Evolutionary conservation across 2,797 vertebrate species (phyloP).

Genomic region (Bradypodion pumilum): DNA sequence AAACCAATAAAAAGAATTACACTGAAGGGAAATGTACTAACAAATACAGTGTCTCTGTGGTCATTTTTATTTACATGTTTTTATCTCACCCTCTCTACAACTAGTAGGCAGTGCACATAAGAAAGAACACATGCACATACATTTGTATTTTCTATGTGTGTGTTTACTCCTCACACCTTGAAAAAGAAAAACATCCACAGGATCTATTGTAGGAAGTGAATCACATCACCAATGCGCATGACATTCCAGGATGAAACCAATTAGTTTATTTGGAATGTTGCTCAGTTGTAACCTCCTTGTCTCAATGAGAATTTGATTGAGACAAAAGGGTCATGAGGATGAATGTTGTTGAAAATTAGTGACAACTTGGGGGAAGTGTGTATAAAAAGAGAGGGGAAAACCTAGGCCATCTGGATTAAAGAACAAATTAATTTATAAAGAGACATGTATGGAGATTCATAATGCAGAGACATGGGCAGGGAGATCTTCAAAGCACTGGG

Average conservation of each 20-base stretch:
- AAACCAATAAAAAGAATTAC: background rate
- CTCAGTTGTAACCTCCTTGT: background rate
- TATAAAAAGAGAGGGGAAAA: background rate
- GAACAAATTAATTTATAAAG: slow-evolving; percentile 16
- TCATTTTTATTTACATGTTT: background rate
- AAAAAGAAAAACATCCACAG: background rate
- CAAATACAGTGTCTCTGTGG: background rate
- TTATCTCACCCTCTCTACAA: background rate
- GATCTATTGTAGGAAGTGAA: background rate
- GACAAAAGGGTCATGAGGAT: background rate
- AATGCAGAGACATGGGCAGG: background rate
- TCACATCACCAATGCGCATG: background rate
- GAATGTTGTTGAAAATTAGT: slow-evolving; percentile 1
- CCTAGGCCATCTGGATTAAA: slow-evolving; percentile 4
- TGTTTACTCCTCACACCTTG: background rate
- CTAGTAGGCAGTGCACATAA: background rate
- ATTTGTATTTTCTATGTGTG: background rate
- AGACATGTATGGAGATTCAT: background rate
- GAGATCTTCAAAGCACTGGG: background rate
- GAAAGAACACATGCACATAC: background rate
- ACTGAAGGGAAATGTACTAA: background rate
- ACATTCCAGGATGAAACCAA: background rate
- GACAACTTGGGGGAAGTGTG: background rate
- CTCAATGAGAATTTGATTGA: background rate
- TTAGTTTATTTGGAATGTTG: background rate